Evolutionary conservation across 1,140 invertebrate genomes (phyloP), one percentile per base, ranked within the genome.

Genomic region (Anastrepha ludens): DNA sequence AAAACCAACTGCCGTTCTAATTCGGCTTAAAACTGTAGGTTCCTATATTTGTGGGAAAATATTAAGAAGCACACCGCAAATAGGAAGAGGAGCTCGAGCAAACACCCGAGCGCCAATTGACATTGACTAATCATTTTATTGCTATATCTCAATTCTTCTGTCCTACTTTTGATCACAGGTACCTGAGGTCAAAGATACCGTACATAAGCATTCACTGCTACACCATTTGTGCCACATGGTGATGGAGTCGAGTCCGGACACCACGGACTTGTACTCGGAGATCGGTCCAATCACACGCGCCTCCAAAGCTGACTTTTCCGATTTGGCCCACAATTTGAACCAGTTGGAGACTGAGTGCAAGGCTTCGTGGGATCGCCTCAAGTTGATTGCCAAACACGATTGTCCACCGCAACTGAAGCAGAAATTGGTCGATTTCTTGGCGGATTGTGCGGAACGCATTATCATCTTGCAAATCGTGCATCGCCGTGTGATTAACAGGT

Each of bases 171-270:
- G 2, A 3, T 2, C 55, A 13, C 39, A 89, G 88, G 93, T 93
- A 89, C 98, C 99, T 90, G 99, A 99, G 95, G 98, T 99, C 2
- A 99, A 99, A 94, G 99, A 99, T 93, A 99, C 99, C 0, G 98
- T 99, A 47, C 98, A 99, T 93, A 99, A 99, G 94, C 98, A 99
- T 94, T 98, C 98, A 41, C 94, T 99, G 87, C 95, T 99, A 62
- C 98, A 99, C 94, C 99, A 99, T 94, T 95, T 99, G 86, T 99
- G 98, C 94, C 97, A 98, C 93, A 98, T 99, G 95, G 98, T 99
- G 81, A 97, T 99, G 94, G 98, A 99, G 93, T 98, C 99, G 93
- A 99, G 97, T 94, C 97, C 98, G 0, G 98, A 99, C 87, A 97
- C 97, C 6, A 96, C 96, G 62, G 99, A 99, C 94, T 95, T 99